Percentiles rank a stretch among this genome's conserved stretches.
phyloP scores from a whole-genome alignment of 2,113 vertebrate species.

The Crypturellus undulatus region DNA sequence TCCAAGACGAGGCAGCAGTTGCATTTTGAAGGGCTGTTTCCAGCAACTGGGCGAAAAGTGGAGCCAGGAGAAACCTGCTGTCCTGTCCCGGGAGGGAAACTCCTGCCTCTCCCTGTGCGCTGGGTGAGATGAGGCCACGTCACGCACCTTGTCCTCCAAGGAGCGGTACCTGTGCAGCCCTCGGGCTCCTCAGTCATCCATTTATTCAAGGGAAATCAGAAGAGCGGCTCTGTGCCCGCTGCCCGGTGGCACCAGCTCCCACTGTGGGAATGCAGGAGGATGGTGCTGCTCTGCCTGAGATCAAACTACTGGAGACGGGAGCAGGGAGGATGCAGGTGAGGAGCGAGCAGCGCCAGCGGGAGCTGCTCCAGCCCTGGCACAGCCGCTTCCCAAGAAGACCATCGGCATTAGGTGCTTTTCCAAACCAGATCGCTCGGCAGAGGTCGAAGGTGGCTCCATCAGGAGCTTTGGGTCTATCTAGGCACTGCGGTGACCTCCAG shows the following conservation, averaged over 20 bases:
- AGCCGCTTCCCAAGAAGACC: neutral
- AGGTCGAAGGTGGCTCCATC: accelerated
- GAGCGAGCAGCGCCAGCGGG: neutral
- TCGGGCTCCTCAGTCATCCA: neutral
- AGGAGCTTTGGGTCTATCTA: neutral
- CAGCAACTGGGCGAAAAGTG: neutral
- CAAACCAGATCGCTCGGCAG: accelerated
- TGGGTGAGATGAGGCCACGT: neutral
- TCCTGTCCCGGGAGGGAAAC: neutral
- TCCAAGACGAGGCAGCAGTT: neutral
- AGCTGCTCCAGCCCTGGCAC: neutral
- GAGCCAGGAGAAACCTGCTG: neutral
- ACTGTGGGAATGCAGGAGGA: neutral
- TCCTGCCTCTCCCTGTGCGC: neutral
- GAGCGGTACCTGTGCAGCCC: slow-evolving; percentile 17
- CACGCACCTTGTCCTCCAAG: neutral
- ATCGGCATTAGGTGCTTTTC: neutral
- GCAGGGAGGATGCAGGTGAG: neutral
- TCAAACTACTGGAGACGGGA: slow-evolving; percentile 27
- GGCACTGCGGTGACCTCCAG: neutral
- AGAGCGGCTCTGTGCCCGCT: neutral
- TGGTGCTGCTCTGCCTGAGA: slow-evolving; percentile 7
- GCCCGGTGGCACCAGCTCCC: neutral
- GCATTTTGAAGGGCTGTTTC: neutral
- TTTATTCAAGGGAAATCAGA: slow-evolving; percentile 22